phyloP scores from a whole-genome alignment of 2,888 invertebrate species.

The Idaea biselata region DNA sequence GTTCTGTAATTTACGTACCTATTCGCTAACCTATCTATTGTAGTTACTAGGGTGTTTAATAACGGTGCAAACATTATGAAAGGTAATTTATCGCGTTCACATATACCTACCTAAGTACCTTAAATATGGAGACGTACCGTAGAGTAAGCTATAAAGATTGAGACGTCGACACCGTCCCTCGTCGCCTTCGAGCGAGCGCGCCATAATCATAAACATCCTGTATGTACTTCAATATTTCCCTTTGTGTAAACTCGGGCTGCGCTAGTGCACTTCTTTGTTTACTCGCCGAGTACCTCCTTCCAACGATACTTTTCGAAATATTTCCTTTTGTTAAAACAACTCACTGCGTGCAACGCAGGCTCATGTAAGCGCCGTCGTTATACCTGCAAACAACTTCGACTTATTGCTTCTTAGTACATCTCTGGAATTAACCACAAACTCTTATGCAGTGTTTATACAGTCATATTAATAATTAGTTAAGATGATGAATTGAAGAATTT shows the following conservation, averaged over 20 bases:
- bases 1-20: not conserved
- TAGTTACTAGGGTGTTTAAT: not conserved
- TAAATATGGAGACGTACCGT: slow-evolving; percentile 48
- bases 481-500: no score
- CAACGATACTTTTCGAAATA: slow-evolving; percentile 74
- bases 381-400: slow-evolving; percentile 11
- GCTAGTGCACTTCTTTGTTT: slow-evolving; percentile 70
- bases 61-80: not conserved
- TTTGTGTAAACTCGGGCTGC: slow-evolving; percentile 68
- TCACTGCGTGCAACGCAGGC: slow-evolving; percentile 58
- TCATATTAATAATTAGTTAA: no score
- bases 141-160: slow-evolving; percentile 61
- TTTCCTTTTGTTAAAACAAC: slow-evolving; percentile 74
- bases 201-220: slow-evolving; percentile 76
- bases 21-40: not conserved
- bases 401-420: not conserved
- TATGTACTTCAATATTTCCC: slow-evolving; percentile 67
- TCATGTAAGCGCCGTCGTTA: slow-evolving; percentile 32
- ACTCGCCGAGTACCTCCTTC: slow-evolving; percentile 32
- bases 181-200: slow-evolving; percentile 55
- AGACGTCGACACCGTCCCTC: slow-evolving; percentile 41
- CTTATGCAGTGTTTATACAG: not conserved
- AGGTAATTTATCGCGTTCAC: not conserved
- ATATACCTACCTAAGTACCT: slow-evolving; percentile 10
- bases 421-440: not conserved